Conservation (phyloP, 1,140 invertebrate genomes). For the Drosophila kohkoa region DNA sequence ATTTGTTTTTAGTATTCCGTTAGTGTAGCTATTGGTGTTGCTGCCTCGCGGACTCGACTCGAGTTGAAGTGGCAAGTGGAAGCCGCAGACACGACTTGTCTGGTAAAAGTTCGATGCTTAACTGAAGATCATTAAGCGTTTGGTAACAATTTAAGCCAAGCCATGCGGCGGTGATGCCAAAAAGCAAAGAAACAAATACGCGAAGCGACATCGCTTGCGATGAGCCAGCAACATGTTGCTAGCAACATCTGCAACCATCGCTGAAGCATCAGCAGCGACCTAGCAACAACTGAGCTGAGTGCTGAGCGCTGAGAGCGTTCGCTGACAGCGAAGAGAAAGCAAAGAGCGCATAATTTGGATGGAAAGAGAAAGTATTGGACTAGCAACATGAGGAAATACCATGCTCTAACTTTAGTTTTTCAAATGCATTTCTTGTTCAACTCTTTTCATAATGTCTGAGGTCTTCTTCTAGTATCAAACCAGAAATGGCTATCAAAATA, state of each 20-base stretch:
- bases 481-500: slow-evolving; percentile 59
- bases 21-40: slow-evolving; percentile 48
- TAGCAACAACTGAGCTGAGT: neutral
- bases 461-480: slow-evolving; percentile 63
- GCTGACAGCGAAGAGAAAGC: slow-evolving; percentile 64
- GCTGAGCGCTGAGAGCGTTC: slow-evolving; percentile 19
- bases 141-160: slow-evolving; percentile 84
- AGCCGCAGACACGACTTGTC: slow-evolving; percentile 80
- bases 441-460: slow-evolving; percentile 6
- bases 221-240: slow-evolving; percentile 68
- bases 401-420: slow-evolving; percentile 24
- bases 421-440: slow-evolving; percentile 26
- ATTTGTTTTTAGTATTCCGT: slow-evolving; percentile 65
- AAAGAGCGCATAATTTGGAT: slow-evolving; percentile 44
- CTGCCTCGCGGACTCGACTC: slow-evolving; percentile 47
- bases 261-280: slow-evolving; percentile 6
- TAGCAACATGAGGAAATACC: slow-evolving; percentile 63
- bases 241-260: slow-evolving; percentile 12
- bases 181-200: slow-evolving; percentile 39
- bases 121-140: slow-evolving; percentile 84
- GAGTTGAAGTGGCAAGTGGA: slow-evolving; percentile 32
- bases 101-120: slow-evolving; percentile 83
- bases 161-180: slow-evolving; percentile 75
- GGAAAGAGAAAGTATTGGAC: slow-evolving; percentile 72
- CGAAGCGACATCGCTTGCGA: slow-evolving; percentile 40